These are phyloP conservation scores for Limnephilus marmoratus DNA, from an alignment of 2,888 invertebrate species.

Conservation along the genomic window DNA sequence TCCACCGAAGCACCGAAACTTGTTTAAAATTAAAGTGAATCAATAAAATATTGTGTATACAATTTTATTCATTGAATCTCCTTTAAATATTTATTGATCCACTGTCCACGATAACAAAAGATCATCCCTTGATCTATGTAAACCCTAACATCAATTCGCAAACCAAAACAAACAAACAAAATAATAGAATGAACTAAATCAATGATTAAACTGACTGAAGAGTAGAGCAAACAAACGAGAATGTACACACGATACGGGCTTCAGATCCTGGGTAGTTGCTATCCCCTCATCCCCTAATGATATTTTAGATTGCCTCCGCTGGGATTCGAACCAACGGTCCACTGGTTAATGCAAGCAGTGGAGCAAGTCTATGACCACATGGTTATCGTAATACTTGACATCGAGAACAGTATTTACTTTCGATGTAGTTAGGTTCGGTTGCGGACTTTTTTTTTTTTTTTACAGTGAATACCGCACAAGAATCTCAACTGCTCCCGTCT, in stretches of 20 bases:
- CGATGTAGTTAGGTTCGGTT: neutral
- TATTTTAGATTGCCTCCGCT: conserved; percentile 62
- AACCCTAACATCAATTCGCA: conserved; percentile 16
- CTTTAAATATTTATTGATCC: neutral
- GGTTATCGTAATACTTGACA: conserved; percentile 49
- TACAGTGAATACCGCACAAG: too few relatives aligned
- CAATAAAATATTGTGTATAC: neutral
- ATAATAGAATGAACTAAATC: neutral
- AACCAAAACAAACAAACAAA: conserved; percentile 31
- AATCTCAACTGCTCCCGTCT: too few relatives aligned
- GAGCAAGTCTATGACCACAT: conserved; percentile 59
- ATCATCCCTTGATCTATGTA: neutral
- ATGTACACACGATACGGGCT: too few relatives aligned
- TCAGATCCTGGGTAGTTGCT: neutral
- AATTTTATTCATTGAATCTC: neutral
- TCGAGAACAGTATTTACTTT: neutral
- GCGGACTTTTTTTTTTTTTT: too few relatives aligned
- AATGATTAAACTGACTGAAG: conserved; percentile 33
- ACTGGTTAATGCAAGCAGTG: conserved; percentile 47
- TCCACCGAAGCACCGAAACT: too few relatives aligned
- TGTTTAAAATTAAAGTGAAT: neutral
- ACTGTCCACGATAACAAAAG: neutral
- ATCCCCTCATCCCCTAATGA: conserved; percentile 56
- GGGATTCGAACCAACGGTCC: conserved; percentile 59
- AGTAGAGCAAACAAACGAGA: conserved; percentile 6